These are phyloP conservation scores for Eupleurogrammus muticus DNA, from an alignment of 2,797 vertebrate genomes.

Conservation along the genomic window DNA sequence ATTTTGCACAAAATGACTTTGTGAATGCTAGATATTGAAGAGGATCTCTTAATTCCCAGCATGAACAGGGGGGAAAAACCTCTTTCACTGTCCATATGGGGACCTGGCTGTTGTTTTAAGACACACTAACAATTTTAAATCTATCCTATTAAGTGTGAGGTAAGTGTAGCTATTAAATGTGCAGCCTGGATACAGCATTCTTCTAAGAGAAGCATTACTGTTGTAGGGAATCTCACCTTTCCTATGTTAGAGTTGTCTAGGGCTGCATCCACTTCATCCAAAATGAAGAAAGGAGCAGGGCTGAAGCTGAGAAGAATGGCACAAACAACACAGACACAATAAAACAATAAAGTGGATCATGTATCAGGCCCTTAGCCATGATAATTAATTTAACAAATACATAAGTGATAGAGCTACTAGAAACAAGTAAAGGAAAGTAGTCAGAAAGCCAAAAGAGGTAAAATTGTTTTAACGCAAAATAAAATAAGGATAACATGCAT, in stretches of 20 bases:
- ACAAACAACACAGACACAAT: slow-evolving; percentile 5
- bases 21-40: no score
- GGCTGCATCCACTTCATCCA: slow-evolving; percentile 97
- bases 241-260: slow-evolving; percentile 96
- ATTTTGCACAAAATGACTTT: no score
- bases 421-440: not conserved
- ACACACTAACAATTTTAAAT: no score
- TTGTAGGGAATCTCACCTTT: slow-evolving; percentile 82
- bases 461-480: not conserved
- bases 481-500: not conserved
- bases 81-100: no score
- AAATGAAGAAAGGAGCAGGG: slow-evolving; percentile 93
- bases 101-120: no score
- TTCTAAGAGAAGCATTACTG: no score
- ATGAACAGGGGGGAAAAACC: no score
- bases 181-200: not conserved
- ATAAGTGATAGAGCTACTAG: not conserved
- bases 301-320: slow-evolving; percentile 85
- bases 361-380: not conserved
- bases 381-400: not conserved
- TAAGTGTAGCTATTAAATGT: not conserved
- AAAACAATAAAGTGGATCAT: not conserved
- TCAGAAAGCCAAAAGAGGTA: not conserved
- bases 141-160: no score
- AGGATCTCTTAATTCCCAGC: no score